Conservation (phyloP, 30 jellyfish, hydroid and myxozoan species). For the Cassiopea xamachana region DNA sequence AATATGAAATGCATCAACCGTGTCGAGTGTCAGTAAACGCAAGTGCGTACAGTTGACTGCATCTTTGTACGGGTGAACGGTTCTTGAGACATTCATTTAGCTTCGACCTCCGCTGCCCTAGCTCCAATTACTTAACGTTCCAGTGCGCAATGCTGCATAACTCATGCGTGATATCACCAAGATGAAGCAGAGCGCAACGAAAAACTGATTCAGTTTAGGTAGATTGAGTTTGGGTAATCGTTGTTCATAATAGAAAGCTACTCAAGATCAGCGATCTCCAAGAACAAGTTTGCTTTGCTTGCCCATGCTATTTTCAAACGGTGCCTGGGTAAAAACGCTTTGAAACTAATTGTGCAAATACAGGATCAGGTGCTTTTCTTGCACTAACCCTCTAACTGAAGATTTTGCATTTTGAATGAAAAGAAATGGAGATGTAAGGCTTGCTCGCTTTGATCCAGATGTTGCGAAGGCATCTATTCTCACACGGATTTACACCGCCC, state of each 20-base stretch:
- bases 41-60: constrained; percentile 74
- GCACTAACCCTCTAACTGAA: neutral
- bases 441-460: constrained; percentile 13
- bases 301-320: constrained; percentile 26
- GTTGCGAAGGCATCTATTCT: constrained; percentile 54
- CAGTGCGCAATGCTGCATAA: constrained; percentile 57
- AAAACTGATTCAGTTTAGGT: constrained; percentile 36
- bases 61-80: constrained; percentile 63
- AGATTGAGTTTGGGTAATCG: constrained; percentile 49
- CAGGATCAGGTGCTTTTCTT: neutral
- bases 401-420: neutral
- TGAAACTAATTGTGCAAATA: neutral
- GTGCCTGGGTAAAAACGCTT: neutral
- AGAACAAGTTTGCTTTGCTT: constrained; percentile 13
- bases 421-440: constrained; percentile 37
- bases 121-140: constrained; percentile 72
- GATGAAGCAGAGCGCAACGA: constrained; percentile 68
- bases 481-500: constrained; percentile 81
- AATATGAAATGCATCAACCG: constrained; percentile 35
- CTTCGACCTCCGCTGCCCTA: constrained; percentile 79
- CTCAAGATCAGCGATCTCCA: constrained; percentile 50
- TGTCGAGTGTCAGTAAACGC: constrained; percentile 20
- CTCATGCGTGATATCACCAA: constrained; percentile 76
- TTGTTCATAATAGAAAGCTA: constrained; percentile 37
- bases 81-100: constrained; percentile 43